Percentiles rank a stretch among this genome's conserved stretches.
phyloP scores from a whole-genome alignment of 2,888 invertebrate species.

The Frankliniella intonsa region DNA sequence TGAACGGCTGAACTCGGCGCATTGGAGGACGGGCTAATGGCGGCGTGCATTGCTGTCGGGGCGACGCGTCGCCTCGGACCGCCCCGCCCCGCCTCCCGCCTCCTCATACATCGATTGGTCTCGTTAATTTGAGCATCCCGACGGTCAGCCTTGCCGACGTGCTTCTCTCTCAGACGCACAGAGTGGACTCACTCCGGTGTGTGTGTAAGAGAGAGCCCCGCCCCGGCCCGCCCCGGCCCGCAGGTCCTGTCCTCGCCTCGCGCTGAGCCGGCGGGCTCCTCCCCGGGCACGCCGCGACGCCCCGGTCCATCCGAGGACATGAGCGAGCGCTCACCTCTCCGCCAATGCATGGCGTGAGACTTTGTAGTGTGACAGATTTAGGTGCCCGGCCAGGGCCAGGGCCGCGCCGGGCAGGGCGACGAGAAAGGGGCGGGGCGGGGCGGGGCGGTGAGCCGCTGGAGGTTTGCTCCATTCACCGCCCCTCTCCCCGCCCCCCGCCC shows the following conservation, averaged over 20 bases:
- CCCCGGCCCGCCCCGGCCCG: too few species aligned
- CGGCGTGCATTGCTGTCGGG: conserved; percentile 8
- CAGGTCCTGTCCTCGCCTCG: too few species aligned
- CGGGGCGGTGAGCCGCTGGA: too few species aligned
- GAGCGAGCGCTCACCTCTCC: too few species aligned
- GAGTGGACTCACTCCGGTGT: too few species aligned
- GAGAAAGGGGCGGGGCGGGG: background rate
- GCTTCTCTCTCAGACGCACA: too few species aligned
- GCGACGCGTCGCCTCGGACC: background rate
- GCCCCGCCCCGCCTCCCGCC: background rate
- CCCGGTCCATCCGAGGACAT: too few species aligned
- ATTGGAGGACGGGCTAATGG: background rate
- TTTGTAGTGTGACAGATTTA: background rate
- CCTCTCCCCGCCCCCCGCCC: background rate
- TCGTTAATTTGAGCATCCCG: background rate
- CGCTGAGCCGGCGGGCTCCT: too few species aligned
- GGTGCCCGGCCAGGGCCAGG: background rate
- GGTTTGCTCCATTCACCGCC: background rate
- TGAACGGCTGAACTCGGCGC: background rate
- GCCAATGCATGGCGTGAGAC: background rate
- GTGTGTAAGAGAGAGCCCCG: too few species aligned
- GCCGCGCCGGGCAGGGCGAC: too few species aligned
- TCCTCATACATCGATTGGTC: background rate
- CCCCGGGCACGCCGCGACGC: too few species aligned
- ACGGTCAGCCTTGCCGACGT: too few species aligned